Base-by-base conservation (phyloP, 2,888 invertebrate species). In the Campaea margaritaria region DNA sequence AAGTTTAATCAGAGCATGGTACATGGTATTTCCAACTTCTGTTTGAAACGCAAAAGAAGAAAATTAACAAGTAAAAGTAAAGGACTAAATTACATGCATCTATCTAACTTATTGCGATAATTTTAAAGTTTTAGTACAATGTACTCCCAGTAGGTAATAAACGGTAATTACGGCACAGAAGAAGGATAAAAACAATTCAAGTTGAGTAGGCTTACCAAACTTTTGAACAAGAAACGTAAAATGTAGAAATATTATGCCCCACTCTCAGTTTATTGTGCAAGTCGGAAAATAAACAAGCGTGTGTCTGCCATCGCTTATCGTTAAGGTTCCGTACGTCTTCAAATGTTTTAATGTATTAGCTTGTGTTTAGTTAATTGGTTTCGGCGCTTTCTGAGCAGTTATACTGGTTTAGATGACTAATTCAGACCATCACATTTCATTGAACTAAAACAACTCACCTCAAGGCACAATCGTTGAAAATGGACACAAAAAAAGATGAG, bases 141-240 rank as follows among this genome's bases (percentile, higher is more conserved):
- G 27, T 53, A 45, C 54, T 62, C 53, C 41, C 38, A 14, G 46
- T 57, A 16, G 43, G 59, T 67, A 63, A 71, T 69, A 69, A 73
- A 74, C 59, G 66, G 64, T 71, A 75, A 73, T 75, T 78, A 78
- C 65, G 59, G 43, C 48, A 54, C 53, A 53, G 45, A 58, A 59
- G 50, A 21, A 45, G 60, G 51, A 55, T 60, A 60, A 55, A 55
- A 60, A 60, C 54, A 60, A 60, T 60, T 60, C 55, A 73, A 75
- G 66, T 70, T 61, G 60, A 70, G 71, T 62, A 63, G 62, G 61
- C 65, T 68, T 69, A 72, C 64, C 68, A 63, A 76, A 78, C 65
- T 79, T 78, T 65, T 56, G 67, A 78, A 81, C 73, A 77, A 78
- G 75, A 68, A 75, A 76, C 73, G 73, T 81, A 78, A 83, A 83